Evolutionary conservation across 2,113 vertebrate genomes (phyloP).

Genomic region (Saccopteryx bilineata): DNA sequence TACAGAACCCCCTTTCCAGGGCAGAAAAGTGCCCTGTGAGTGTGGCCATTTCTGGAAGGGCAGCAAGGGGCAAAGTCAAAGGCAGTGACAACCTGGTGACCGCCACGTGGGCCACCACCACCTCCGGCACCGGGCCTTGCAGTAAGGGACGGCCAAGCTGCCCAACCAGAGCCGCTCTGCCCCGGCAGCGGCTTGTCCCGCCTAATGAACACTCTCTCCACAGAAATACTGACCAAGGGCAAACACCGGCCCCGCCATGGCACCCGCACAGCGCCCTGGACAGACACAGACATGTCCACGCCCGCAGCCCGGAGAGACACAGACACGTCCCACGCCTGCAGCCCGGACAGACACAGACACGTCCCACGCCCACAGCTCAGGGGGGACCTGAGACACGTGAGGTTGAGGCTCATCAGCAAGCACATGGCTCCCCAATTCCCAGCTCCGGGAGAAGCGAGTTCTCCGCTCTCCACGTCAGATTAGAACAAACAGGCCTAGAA

Average conservation of each 20-base stretch:
- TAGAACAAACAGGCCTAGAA: accelerated
- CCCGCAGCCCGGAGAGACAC: neutral
- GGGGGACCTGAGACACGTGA: accelerated
- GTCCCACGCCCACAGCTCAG: neutral
- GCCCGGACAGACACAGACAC: accelerated
- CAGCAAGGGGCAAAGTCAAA: neutral
- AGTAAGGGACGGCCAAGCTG: neutral
- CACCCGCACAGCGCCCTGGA: neutral
- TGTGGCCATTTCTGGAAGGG: neutral
- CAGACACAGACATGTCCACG: accelerated
- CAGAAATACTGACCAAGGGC: neutral
- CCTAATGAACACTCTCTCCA: neutral
- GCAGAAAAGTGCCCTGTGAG: neutral
- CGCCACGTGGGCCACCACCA: neutral
- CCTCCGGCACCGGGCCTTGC: neutral
- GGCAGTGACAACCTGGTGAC: neutral
- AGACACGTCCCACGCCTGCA: neutral
- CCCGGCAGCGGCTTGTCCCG: neutral
- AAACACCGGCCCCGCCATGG: too few relatives aligned
- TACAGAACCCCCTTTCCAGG: neutral
- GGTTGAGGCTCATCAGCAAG: accelerated
- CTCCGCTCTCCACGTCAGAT: neutral
- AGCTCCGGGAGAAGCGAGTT: neutral
- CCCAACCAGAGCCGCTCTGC: neutral
- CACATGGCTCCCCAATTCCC: accelerated